Evolutionary conservation across 2,113 vertebrate genomes (phyloP).

Genomic region (Pyxicephalus adspersus): DNA sequence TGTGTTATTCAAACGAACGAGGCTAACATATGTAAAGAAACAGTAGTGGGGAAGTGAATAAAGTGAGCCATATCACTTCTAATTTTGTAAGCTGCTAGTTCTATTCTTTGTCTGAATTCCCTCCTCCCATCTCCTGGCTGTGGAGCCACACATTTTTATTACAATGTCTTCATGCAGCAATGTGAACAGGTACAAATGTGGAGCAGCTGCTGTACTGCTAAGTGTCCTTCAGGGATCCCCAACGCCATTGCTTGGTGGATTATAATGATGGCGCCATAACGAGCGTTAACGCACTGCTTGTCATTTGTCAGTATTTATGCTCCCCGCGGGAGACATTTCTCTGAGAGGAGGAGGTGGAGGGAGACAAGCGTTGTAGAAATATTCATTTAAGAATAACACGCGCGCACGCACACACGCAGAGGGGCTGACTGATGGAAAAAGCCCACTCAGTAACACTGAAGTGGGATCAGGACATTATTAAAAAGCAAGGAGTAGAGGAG

Average conservation of each 20-base stretch:
- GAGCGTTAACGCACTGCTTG: conserved; percentile 81
- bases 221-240: conserved; percentile 83
- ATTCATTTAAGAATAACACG: conserved; percentile 56
- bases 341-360: conserved; percentile 63
- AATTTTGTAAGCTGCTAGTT: background rate
- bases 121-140: conserved; percentile 15
- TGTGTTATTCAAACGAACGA: background rate
- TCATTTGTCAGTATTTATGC: conserved; percentile 83
- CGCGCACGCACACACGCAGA: conserved; percentile 4
- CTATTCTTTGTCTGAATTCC: conserved; percentile 1
- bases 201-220: conserved; percentile 81
- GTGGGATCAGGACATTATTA: conserved; percentile 51
- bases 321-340: conserved; percentile 78
- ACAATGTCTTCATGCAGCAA: conserved; percentile 77
- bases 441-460: conserved; percentile 46
- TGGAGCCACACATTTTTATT: conserved; percentile 62
- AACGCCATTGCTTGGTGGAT: conserved; percentile 76
- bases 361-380: conserved; percentile 56
- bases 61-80: conserved; percentile 10
- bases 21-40: background rate
- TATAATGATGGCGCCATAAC: conserved; percentile 85
- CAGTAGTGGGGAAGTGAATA: background rate
- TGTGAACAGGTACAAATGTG: conserved; percentile 81
- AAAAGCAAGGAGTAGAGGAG: conserved; percentile 25
- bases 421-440: conserved; percentile 35